phyloP scores from a whole-genome alignment of 2,113 vertebrate genomes.

The Notiomystis cincta region DNA sequence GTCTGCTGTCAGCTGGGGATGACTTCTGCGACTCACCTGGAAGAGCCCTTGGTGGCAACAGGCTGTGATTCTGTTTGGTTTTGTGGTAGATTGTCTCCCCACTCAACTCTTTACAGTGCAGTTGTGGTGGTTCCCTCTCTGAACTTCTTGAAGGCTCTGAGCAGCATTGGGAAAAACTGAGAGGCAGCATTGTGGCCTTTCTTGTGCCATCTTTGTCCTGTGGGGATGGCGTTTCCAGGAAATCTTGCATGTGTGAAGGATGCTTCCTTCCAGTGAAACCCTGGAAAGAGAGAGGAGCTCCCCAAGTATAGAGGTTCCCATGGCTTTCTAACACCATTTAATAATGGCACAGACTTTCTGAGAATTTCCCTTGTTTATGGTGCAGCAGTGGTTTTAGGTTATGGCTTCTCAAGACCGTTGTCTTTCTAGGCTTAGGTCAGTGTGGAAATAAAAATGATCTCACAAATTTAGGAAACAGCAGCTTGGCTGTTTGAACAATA shows the following conservation, averaged over 20 bases:
- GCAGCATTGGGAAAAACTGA: accelerated
- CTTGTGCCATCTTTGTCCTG: neutral
- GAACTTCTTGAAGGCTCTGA: neutral
- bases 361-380: neutral
- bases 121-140: neutral
- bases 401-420: neutral
- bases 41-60: neutral
- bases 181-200: neutral
- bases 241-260: neutral
- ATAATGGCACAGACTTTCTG: neutral
- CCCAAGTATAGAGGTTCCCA: neutral
- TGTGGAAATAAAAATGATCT: neutral
- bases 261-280: neutral
- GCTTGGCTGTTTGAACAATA: neutral
- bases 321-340: neutral
- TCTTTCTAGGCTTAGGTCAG: neutral
- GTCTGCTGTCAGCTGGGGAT: neutral
- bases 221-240: neutral
- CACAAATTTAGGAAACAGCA: neutral
- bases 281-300: neutral
- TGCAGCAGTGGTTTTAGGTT: neutral
- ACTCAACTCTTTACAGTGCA: neutral
- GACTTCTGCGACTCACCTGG: neutral
- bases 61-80: neutral
- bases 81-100: neutral